These are phyloP conservation scores for Tiaroga cobitis DNA, from an alignment of 2,797 vertebrate species.

Conservation along the genomic window DNA sequence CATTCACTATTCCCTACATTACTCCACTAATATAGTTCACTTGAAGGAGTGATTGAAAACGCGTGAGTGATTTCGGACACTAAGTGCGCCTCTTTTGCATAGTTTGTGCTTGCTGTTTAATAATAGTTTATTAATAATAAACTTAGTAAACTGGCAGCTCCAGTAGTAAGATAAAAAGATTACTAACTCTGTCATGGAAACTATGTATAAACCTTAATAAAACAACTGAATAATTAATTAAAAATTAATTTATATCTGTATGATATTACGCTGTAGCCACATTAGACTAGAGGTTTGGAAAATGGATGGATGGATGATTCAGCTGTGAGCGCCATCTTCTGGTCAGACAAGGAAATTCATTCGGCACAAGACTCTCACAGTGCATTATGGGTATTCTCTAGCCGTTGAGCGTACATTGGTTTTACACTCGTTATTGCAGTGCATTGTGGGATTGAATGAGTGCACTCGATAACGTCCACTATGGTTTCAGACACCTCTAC, in stretches of 20 bases:
- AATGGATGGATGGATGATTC: background rate
- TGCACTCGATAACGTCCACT: background rate
- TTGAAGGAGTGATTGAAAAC: too few relatives aligned
- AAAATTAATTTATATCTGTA: too few relatives aligned
- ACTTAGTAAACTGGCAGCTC: too few relatives aligned
- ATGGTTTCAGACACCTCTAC: background rate
- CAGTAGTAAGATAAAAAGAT: too few relatives aligned
- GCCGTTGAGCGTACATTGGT: background rate
- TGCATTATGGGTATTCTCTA: background rate
- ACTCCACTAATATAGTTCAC: too few relatives aligned
- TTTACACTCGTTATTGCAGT: background rate
- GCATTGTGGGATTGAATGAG: background rate
- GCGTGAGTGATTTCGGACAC: too few relatives aligned
- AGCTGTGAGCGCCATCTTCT: too few relatives aligned
- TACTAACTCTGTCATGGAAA: too few relatives aligned
- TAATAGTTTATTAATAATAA: background rate
- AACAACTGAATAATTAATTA: too few relatives aligned
- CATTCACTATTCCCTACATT: too few relatives aligned
- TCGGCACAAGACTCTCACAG: background rate
- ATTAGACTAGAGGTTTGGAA: background rate
- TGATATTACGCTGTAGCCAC: background rate
- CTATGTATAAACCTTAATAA: too few relatives aligned
- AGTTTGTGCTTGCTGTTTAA: background rate
- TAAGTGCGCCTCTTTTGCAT: background rate
- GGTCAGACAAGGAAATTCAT: background rate